These are phyloP conservation scores for Enoplosus armatus DNA, from an alignment of 2,797 vertebrate genomes.

Conservation along the genomic window DNA sequence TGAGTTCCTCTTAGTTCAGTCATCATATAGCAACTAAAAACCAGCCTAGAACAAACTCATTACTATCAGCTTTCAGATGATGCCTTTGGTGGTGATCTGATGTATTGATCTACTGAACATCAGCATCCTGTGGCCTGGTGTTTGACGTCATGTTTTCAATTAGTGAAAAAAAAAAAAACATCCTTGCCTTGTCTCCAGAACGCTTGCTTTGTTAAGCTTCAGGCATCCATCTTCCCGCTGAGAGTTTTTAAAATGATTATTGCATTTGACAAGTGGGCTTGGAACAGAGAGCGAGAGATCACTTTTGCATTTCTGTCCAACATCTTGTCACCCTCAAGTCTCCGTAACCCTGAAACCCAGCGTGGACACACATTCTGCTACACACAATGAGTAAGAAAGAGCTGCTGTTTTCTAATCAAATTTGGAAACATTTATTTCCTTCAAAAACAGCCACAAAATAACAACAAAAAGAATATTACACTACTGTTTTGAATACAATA, in stretches of 20 bases:
- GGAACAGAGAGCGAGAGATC: not conserved
- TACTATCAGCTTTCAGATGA: not conserved
- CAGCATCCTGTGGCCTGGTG: not conserved
- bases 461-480: not conserved
- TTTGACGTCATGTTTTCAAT: not conserved
- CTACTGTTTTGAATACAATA: not conserved
- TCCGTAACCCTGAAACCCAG: not conserved
- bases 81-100: not conserved
- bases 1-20: not conserved
- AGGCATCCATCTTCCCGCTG: not conserved
- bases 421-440: not conserved
- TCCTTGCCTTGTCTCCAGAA: not conserved
- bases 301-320: slow-evolving; percentile 4
- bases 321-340: not conserved
- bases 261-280: slow-evolving; percentile 18
- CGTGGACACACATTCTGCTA: not conserved
- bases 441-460: not conserved
- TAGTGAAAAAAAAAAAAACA: not conserved
- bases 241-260: not conserved
- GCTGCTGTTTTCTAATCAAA: not conserved
- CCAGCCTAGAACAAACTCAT: not conserved
- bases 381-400: not conserved
- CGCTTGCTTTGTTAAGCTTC: not conserved
- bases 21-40: not conserved
- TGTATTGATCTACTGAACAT: slow-evolving; percentile 18